Evolutionary conservation across 2,797 vertebrate genomes (phyloP), one percentile per base, ranked within the genome.

Genomic region (Poeciliopsis presidionis): DNA sequence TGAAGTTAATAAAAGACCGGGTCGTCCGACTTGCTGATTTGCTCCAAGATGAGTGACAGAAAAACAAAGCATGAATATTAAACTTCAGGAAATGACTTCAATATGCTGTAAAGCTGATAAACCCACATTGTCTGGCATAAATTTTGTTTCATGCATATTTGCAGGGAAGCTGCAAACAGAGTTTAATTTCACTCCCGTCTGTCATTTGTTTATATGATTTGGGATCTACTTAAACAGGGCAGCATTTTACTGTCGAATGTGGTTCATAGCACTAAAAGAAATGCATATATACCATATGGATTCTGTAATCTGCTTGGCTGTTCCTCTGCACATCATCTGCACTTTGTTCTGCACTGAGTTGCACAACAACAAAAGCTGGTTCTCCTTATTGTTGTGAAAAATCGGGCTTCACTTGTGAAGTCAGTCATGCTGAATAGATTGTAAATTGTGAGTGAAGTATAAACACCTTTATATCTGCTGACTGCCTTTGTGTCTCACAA

Each of bases 391-490:
- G 89, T 69, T 57, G 67, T 81, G 75, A 84, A 84, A 87, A 88
- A 84, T 87, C 70, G 78, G 87, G 3, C 63, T 41, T 67, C 63
- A 79, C 75, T 74, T 80, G 83, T 84, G 89, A 86, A 90, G 88
- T 84, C 90, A 92, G 84, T 87, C 86, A 86, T 83, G 90, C 91
- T 82, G 91, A 93, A 92, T 86, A 83, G 87, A 92, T 90, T 87
- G 88, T 90, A 91, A 93, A 94, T 92, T 93, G 91, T 81, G 69
- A 86, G 84, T 87, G 85, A 84, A 87, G 90, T 91, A 90, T 86
- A 85, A 90, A 89, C 85, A 89, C 88, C 84, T 91, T 90, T 88
- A 90, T 92, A 90, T 89, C 85, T 81, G 61, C 79, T 59, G 90
- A 53, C 83, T 28, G 82, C 82, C 84, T 86, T 92, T 93, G 90